Base-by-base conservation (phyloP, 2,113 vertebrate genomes). In the Polypterus bichir region DNA sequence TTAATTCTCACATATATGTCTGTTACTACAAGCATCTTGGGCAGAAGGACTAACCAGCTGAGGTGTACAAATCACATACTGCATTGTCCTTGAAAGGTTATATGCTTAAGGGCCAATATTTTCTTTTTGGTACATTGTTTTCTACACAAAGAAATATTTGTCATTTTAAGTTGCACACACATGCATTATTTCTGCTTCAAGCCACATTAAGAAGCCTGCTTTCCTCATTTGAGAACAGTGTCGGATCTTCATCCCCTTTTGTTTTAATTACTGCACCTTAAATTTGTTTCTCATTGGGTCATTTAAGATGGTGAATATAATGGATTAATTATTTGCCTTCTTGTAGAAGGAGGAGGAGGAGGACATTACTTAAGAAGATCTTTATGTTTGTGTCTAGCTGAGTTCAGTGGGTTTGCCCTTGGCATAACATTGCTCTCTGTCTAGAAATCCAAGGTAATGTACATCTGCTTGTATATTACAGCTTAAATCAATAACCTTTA, bases 391-490 rank as follows among this genome's bases (percentile, higher is more conserved):
- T 6, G 27, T 10, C 59, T 49, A 3, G 48, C 69, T 77, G 66
- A 70, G 70, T 79, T 76, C 77, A 60, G 72, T 76, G 75, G 72
- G 69, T 74, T 74, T 74, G 79, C 78, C 80, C 78, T 82, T 83
- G 77, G 44, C 62, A 62, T 80, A 85, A 80, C 81, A 79, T 79
- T 81, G 78, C 75, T 80, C 71, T 76, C 69, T 76, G 72, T 72
- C 65, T 59, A 59, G 61, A 68, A 65, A 70, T 72, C 65, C 68
- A 70, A 71, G 69, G 79, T 75, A 76, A 79, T 76, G 9, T 55
- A 80, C 76, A 80, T 82, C 79, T 82, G 80, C 79, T 83, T 83
- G 80, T 76, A 79, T 76, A 83, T 84, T 78, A 79, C 65, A 59
- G 66, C 64, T 60, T 65, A 66, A 79, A 84, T 84, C 80, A 78